phyloP scores from a whole-genome alignment of 2,797 vertebrate genomes.

The Choloepus didactylus region DNA sequence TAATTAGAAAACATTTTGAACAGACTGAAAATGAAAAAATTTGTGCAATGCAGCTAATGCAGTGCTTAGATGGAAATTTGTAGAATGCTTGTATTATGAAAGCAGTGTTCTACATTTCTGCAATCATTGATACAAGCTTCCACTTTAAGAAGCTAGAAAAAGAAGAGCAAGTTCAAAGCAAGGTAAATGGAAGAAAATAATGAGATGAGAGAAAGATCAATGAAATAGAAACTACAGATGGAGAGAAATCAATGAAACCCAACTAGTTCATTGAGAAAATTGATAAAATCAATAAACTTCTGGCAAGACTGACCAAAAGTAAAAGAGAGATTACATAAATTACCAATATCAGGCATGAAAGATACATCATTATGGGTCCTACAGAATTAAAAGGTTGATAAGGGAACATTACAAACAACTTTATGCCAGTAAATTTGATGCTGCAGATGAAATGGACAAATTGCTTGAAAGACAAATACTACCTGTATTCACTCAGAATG shows the following conservation, averaged over 20 bases:
- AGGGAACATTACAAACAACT: not conserved
- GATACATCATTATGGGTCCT: not conserved
- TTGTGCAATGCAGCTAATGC: not conserved
- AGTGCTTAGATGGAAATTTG: not conserved
- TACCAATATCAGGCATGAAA: constrained; percentile 1
- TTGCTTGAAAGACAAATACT: not conserved
- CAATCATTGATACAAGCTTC: not conserved
- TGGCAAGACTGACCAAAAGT: not conserved
- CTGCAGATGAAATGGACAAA: not conserved
- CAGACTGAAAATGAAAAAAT: constrained; percentile 36
- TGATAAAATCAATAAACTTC: constrained; percentile 14
- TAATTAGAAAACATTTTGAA: constrained; percentile 46
- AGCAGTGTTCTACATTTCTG: not conserved
- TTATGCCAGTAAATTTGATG: constrained; percentile 8
- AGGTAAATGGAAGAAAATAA: constrained; percentile 41
- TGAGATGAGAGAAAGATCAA: not conserved
- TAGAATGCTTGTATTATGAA: constrained; percentile 31
- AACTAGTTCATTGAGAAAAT: constrained; percentile 15
- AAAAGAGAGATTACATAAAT: constrained; percentile 46
- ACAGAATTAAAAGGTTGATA: constrained; percentile 46
- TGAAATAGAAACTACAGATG: constrained; percentile 51
- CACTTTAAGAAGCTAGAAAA: constrained; percentile 30
- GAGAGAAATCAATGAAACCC: constrained; percentile 24
- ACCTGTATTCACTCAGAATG: not conserved
- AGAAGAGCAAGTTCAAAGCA: not conserved